These are phyloP conservation scores for Saiga tatarica DNA, from an alignment of 2,113 vertebrate species.

Conservation along the genomic window DNA sequence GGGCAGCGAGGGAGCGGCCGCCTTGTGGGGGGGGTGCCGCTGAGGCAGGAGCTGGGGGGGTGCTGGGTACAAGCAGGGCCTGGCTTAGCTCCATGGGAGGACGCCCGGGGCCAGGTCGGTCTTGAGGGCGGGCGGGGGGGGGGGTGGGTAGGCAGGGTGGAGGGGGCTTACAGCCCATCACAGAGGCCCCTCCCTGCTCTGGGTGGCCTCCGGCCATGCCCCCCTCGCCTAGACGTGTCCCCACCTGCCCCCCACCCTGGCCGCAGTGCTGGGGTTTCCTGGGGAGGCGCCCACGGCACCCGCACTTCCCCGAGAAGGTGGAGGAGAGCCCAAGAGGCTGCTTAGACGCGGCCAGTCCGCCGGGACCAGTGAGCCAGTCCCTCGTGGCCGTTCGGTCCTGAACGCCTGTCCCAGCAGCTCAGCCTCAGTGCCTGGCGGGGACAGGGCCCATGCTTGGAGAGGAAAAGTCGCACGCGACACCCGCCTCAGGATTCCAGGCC, in stretches of 20 bases:
- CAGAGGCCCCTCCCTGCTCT: not conserved
- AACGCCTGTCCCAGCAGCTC: not conserved
- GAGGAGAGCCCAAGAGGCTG: not conserved
- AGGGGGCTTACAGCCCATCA: not conserved
- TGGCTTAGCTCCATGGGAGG: not conserved
- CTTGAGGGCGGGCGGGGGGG: accelerated
- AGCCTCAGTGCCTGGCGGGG: not conserved
- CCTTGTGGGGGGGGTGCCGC: not conserved
- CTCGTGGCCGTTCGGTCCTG: not conserved
- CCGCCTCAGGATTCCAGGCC: accelerated
- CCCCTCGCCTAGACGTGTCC: no score
- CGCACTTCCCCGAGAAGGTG: not conserved
- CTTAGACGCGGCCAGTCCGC: accelerated
- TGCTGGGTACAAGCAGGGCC: no score
- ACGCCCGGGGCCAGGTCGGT: not conserved
- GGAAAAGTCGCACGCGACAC: accelerated
- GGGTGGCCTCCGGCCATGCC: not conserved
- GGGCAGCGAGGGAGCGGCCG: not conserved
- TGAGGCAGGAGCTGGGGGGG: not conserved
- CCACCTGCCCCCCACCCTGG: not conserved
- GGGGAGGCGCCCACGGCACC: not conserved
- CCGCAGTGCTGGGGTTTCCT: not conserved
- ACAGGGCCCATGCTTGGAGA: accelerated
- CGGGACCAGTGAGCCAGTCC: not conserved
- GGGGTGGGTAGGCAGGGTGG: not conserved